Evolutionary conservation across 2,797 vertebrate genomes (phyloP).

Genomic region (Coilia nasus): DNA sequence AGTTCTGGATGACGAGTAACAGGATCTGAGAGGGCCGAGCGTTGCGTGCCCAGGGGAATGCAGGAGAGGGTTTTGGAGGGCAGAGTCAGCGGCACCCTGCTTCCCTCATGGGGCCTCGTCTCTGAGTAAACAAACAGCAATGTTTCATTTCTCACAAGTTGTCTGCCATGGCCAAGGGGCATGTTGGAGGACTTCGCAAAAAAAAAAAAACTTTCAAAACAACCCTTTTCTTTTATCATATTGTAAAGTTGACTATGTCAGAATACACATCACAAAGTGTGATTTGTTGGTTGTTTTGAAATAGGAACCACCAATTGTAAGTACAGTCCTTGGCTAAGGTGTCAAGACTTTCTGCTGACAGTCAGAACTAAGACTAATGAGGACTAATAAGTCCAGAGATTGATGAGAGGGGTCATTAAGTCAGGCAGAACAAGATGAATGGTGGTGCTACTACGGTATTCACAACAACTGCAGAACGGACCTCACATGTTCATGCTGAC

Average conservation of each 20-base stretch:
- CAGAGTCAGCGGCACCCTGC: constrained; percentile 55
- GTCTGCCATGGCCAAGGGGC: not conserved
- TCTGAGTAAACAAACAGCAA: constrained; percentile 66
- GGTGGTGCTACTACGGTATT: not conserved
- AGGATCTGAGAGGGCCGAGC: constrained; percentile 58
- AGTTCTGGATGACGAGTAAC: constrained; percentile 62
- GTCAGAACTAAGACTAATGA: not conserved
- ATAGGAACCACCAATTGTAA: not conserved
- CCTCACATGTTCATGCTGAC: not conserved
- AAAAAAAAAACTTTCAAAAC: not conserved
- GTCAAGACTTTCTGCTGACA: not conserved
- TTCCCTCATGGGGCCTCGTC: constrained; percentile 37
- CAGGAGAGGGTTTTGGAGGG: constrained; percentile 64
- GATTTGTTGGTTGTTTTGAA: not conserved
- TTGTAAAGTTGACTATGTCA: not conserved
- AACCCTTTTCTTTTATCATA: not conserved
- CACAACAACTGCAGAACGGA: not conserved
- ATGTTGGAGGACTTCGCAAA: not conserved
- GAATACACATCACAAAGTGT: not conserved
- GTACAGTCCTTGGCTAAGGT: not conserved
- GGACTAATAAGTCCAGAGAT: not conserved
- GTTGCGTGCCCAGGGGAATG: constrained; percentile 51
- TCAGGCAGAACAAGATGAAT: not conserved
- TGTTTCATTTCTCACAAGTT: constrained; percentile 12
- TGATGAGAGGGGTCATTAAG: not conserved